These are phyloP conservation scores for Stenodera caucasica DNA, from an alignment of 2,888 invertebrate species.

Conservation along the genomic window DNA sequence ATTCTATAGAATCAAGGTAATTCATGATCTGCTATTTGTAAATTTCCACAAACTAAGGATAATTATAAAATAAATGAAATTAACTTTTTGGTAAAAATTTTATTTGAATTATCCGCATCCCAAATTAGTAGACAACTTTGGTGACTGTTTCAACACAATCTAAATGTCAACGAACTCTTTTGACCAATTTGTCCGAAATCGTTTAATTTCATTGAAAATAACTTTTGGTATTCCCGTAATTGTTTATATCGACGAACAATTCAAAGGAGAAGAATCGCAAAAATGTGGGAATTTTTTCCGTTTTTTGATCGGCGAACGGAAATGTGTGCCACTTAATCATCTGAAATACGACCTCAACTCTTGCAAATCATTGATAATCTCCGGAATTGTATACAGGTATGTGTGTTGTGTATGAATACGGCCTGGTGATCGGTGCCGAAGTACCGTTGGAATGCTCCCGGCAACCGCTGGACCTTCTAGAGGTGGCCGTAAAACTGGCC, in stretches of 20 bases:
- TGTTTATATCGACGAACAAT: too few species aligned
- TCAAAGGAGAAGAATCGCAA: too few species aligned
- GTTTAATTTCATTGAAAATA: too few species aligned
- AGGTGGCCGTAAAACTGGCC: conserved; percentile 40
- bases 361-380: conserved; percentile 16
- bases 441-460: conserved; percentile 58
- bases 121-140: neutral
- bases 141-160: neutral
- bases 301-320: too few species aligned
- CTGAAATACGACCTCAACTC: conserved; percentile 3
- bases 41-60: too few species aligned
- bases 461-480: conserved; percentile 41
- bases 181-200: conserved; percentile 3
- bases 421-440: conserved; percentile 56
- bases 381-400: conserved; percentile 10
- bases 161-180: conserved; percentile 20
- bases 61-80: too few species aligned
- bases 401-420: conserved; percentile 25
- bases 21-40: too few species aligned
- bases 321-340: neutral
- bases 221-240: too few species aligned
- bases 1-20: too few species aligned
- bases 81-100: neutral
- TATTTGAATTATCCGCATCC: neutral
- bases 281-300: too few species aligned